Evolutionary conservation across 1,140 invertebrate genomes (phyloP).

Genomic region (Drosophila takahashii): DNA sequence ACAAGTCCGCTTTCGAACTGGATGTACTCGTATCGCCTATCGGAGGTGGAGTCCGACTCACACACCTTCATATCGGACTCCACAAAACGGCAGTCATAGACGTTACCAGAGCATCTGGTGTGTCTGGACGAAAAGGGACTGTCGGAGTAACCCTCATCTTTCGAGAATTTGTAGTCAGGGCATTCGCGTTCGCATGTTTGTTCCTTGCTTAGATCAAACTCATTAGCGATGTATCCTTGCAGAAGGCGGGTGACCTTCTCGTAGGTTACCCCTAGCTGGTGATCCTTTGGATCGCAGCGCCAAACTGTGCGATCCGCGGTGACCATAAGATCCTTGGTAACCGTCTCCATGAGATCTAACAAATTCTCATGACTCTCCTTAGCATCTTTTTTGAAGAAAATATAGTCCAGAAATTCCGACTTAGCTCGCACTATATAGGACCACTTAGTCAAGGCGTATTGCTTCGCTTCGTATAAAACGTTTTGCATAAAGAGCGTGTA

Average conservation of each 20-base stretch:
- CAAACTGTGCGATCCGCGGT: conserved; percentile 88
- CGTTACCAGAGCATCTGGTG: conserved; percentile 88
- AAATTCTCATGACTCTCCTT: too few relatives aligned
- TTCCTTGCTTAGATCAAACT: conserved; percentile 92
- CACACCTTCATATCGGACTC: conserved; percentile 95
- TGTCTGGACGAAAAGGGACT: conserved; percentile 89
- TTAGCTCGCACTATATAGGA: conserved; percentile 85
- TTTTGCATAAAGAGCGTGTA: conserved; percentile 92
- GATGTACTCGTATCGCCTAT: conserved; percentile 92
- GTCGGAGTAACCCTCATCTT: conserved; percentile 89
- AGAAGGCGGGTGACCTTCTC: conserved; percentile 91
- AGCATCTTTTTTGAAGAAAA: too few relatives aligned
- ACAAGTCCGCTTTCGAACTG: conserved; percentile 91
- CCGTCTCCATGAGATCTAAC: conserved; percentile 52
- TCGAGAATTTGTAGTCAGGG: conserved; percentile 89
- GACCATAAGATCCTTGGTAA: too few relatives aligned
- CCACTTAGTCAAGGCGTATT: conserved; percentile 94
- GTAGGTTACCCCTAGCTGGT: conserved; percentile 87
- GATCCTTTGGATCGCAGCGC: conserved; percentile 89
- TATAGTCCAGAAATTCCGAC: conserved; percentile 85
- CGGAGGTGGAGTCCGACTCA: conserved; percentile 85
- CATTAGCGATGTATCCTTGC: conserved; percentile 95
- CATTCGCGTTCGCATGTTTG: conserved; percentile 92
- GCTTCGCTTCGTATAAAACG: conserved; percentile 91
- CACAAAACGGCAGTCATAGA: conserved; percentile 91